These are phyloP conservation scores for Callocephalon fimbriatum DNA, from an alignment of 2,113 vertebrate genomes.

Conservation along the genomic window DNA sequence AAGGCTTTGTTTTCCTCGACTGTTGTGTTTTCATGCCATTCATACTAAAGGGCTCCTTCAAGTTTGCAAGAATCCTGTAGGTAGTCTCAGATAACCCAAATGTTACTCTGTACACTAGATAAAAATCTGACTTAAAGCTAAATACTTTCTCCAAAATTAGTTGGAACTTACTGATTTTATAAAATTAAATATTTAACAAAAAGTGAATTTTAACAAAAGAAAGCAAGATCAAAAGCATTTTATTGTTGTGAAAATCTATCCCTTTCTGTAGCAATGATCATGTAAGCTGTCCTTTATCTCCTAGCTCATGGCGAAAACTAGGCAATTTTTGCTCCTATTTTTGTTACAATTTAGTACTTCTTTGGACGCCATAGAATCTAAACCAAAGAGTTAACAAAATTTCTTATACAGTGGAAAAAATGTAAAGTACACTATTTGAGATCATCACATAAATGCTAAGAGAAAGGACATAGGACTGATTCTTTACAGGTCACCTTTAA, in stretches of 20 bases:
- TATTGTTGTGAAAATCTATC: not conserved
- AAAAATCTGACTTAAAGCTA: not conserved
- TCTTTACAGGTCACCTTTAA: slow-evolving; percentile 56
- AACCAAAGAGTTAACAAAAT: not conserved
- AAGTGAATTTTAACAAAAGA: not conserved
- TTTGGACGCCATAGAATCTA: not conserved
- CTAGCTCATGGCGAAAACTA: not conserved
- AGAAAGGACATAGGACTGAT: not conserved
- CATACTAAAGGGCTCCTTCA: not conserved
- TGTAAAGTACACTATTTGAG: not conserved
- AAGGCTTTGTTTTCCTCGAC: not conserved
- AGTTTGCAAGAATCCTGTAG: not conserved
- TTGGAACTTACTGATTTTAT: fast-evolving
- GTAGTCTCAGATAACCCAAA: not conserved
- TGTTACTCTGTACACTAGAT: not conserved
- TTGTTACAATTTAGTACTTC: not conserved
- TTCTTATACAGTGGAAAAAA: not conserved
- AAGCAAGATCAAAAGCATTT: not conserved
- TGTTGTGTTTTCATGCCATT: not conserved
- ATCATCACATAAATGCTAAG: not conserved
- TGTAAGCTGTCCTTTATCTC: fast-evolving
- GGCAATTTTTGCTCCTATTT: not conserved
- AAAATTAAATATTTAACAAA: not conserved
- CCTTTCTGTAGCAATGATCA: not conserved
- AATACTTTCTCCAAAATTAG: not conserved